Evolutionary conservation across 2,888 invertebrate species (phyloP), one percentile per base, ranked within the genome.

Genomic region (Sphecodes monilicornis): DNA sequence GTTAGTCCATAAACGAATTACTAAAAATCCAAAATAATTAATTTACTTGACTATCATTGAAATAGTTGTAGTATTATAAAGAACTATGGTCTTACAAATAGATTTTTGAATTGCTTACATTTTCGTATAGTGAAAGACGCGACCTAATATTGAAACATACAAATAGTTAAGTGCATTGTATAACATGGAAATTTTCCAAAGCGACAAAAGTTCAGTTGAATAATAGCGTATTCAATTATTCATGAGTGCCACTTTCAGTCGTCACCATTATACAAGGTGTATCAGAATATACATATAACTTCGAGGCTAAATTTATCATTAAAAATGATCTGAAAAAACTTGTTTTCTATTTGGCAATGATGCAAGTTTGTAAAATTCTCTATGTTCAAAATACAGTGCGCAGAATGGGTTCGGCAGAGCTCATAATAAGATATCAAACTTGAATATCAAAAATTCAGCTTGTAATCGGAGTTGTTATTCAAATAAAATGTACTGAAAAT

Each of bases 201-300:
- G 26, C n/a, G 54, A 54, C 54, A 54, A 54, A 54, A 54, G 26
- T 54, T 54, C 54, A n/a, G 29, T 29, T 60, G 26, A 60, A 60
- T 60, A 13, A 29, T 60, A 29, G 6, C 29, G 29, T 29, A 13
- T 13, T 60, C 5, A 60, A 29, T 60, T 60, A 60, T 60, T 60
- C 60, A 60, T 60, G 54, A 54, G 54, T 26, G 54, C 54, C n/a
- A 54, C 54, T 54, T 54, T 26, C 54, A 54, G 54, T 54, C 26
- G 26, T 54, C 54, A 54, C 54, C 54, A 54, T n/a, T 54, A 54
- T 54, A 54, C 29, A 60, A 60, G 16, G 60, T 29, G 16, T 60
- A 16, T 60, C 60, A 0, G 11, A 54, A n/a, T 6, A 18, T 50
- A 18, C 2, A 18, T 50, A 50, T 18, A 50, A 50, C 18, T 16